Base-by-base conservation (phyloP, 2,888 invertebrate genomes). In the Drosophila rubida region DNA sequence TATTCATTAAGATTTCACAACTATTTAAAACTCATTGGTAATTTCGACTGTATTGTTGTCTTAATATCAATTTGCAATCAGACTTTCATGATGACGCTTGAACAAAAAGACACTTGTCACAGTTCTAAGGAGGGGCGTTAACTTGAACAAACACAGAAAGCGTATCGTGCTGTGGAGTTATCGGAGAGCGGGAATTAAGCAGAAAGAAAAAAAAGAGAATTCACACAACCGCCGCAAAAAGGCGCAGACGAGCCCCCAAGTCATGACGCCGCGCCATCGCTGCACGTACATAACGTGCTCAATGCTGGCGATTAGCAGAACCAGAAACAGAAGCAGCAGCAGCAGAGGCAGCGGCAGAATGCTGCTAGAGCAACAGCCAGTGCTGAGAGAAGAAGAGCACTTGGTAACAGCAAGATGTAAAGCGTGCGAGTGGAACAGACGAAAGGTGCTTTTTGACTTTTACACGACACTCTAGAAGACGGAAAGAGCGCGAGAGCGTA, bases 231-330 rank as follows among this genome's bases (percentile, higher is more conserved):
- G 45, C 14, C 25, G 25, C 25, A 25, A 32, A 60, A 32, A 48
- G 48, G 32, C 54, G 60, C 61, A 68, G 82, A 77, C 82, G 85
- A 82, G 82, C 82, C 82, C 85, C 82, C 78, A 67, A 78, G 80
- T 51, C 65, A 51, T 63, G 39, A 42, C 37, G 32, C 9, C 19
- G n/a, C 39, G 25, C 39, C 16, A 27, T 23, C 39, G 35, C 72
- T 50, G 60, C 46, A 67, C 58, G 45, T 58, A 72, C 46, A 59
- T 37, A 72, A 59, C 49, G 46, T 64, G 54, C 54, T 51, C 64
- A 16, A 9, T 23, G 27, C 2, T 45, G 49, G 44, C 35, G 48
- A 27, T 35, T 37, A 63, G 44, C 42, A 41, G 39, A 27, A 8
- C n/a, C n/a, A 46, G 57, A 23, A 14, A 9, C 41, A 25, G 7